Evolutionary conservation across 1,140 invertebrate genomes (phyloP), one percentile per base, ranked within the genome.

Genomic region (Orius laevigatus): DNA sequence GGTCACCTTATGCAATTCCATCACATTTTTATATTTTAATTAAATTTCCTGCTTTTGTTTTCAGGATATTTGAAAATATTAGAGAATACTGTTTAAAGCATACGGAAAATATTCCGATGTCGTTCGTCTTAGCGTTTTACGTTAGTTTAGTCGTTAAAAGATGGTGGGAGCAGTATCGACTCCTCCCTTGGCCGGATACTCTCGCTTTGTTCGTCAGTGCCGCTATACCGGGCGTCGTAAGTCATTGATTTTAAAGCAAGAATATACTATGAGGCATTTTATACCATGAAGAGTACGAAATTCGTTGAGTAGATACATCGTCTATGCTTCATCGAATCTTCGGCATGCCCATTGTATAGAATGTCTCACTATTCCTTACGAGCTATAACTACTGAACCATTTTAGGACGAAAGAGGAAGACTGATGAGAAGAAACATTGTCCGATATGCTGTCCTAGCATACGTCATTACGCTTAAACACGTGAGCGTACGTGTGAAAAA

Each of bases 71-170:
- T 63, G 80, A 84, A 61, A 82, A 75, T 63, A 74, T 87, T 31
- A 75, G 79, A 25, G 69, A 73, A 49, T 87, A 89, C 64, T 86
- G 84, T 60, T 74, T 77, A 5, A 76, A 81, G 55, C 82, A 85
- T 59, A 80, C 75, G 57, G 84, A 87, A 57, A 84, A 78, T 34
- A 84, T 89, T 62, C 84, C 84, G 12, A 86, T 94, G 78, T 89
- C 89, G 9, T 93, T 94, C 68, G 86, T 93, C 10, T 72, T 94
- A 46, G 89, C 87, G 53, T 94, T 94, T 70, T 94, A 93, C 66
- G 88, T 94, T 35, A 84, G 77, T 54, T 70, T 93, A 51, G 81
- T 93, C 18, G 87, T 92, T 43, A 84, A 83, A 58, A 70, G 89
- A 59, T 94, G 85, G 85, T 91, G 86, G 86, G 85, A 89, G 58